Base-by-base conservation (phyloP, 2,797 vertebrate genomes). In the Vespertilio murinus region DNA sequence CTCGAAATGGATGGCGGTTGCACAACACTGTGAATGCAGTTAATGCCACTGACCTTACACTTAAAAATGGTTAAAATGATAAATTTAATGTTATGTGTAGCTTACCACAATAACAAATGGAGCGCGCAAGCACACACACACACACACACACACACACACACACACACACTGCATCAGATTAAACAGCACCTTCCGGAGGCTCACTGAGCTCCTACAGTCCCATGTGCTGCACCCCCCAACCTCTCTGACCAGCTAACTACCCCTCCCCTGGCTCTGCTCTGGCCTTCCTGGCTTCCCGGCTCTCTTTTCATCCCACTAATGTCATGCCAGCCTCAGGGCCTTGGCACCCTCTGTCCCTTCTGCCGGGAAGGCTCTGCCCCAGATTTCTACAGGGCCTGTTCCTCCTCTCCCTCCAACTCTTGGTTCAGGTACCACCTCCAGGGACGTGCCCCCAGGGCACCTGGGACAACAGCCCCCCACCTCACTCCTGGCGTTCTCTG, bases 151-250 rank as follows among this genome's bases (percentile, higher is more conserved):
- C 22, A 12, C 38, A 45, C 47, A 22, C 42, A 17, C 16, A 35
- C 38, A 70, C 23, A 8, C 30, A 35, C 49, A 28, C 14, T 28
- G 25, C 12, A 9, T 8, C 18, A 23, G 7, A 45, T 16, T 14
- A n/a, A 64, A 23, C n/a, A 10, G 2, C 6, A 3, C 17, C 70
- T 49, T 64, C 54, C 20, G 0, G 1, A 1, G 17, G 45, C 38
- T 70, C 22, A 0, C 54, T 5, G 35, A 12, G 30, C n/a, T n/a
- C 35, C 28, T 13, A 20, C 2, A 0, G 30, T 28, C 2, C 22
- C 42, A 3, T 0, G 2, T 0, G 0, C 30, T 23, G 16, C 13
- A 22, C 25, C 8, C 56, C 1, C 30, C 11, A 1, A 1, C 42
- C 42, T n/a, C 42, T 45, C 94, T 40, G 45, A 65, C 18, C 67